Evolutionary conservation across 2,113 vertebrate species (phyloP), one percentile per base, ranked within the genome.

Genomic region (Catharus bicknelli): DNA sequence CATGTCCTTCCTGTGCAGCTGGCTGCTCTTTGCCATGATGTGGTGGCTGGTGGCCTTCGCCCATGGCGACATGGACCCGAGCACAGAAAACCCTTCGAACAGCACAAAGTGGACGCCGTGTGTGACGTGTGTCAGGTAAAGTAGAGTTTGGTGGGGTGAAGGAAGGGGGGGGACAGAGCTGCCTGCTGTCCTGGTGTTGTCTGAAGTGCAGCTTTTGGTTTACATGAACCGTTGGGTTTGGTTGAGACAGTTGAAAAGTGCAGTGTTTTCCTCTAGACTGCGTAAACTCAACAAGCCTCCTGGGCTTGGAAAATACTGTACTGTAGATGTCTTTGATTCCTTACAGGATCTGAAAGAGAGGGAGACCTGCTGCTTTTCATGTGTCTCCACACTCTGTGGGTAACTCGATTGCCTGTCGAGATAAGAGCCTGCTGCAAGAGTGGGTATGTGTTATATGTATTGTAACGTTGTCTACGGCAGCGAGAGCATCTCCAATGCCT

Each of bases 41-140:
- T 99, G 99, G 99, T 99, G 99, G 99, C 97, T 99, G 74, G 99
- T 99, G 94, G 99, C 99, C 32, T 99, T 99, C 32, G 99, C 98
- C 76, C 99, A 99, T 3, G 99, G 99, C 0, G 99, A 99, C 97
- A 98, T 99, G 97, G 97, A 98, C 83, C 96, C 96, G 0, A 98
- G 97, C 94, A 97, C 95, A 20, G 97, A 96, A 47, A 97, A 74
- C n/a, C 4, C 77, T 3, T 27, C 26, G 0, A 97, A 97, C 75
- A 96, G 92, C 64, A 95, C 85, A 0, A 95, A 64, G 54, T 97
- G 96, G 97, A 98, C 91, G 7, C 98, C 98, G 0, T 99, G 99
- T 5, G 98, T 99, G 96, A 99, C 98, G 0, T 97, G 98, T 8
- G 99, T 99, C 96, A 99, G 98, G 99, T 99, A 98, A 98, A 76